A percentile compares a stretch with the other conserved stretches of the same genome.
These are phyloP conservation scores for Cataglyphis cursor DNA, from an alignment of 2,888 invertebrate genomes.

Conservation along the genomic window DNA sequence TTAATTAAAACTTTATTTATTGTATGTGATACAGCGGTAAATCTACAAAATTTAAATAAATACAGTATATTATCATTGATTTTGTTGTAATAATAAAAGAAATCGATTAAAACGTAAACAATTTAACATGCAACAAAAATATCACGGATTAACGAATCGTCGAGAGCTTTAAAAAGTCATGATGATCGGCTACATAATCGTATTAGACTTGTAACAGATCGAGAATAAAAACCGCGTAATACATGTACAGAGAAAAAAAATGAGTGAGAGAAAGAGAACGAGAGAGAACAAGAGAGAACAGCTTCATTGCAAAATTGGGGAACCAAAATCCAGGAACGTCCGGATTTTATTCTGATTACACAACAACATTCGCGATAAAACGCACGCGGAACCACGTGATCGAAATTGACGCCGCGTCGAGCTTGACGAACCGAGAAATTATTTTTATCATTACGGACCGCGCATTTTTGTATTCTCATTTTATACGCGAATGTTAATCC, in stretches of 20 bases:
- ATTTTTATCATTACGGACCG: conserved; percentile 11
- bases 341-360: conserved; percentile 32
- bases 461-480: background rate
- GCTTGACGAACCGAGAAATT: conserved; percentile 1
- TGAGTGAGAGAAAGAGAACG: background rate
- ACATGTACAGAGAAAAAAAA: conserved; percentile 2
- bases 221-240: conserved; percentile 1
- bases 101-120: background rate
- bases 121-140: conserved; percentile 13
- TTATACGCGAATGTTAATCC: conserved; percentile 7
- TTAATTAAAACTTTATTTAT: background rate
- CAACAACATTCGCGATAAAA: conserved; percentile 31
- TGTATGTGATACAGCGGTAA: background rate
- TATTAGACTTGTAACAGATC: conserved; percentile 5
- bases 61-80: background rate
- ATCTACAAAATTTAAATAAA: background rate
- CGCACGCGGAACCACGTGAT: conserved; percentile 14
- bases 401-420: conserved; percentile 26
- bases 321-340: conserved; percentile 15
- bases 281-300: background rate
- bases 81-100: background rate
- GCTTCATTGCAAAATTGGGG: conserved; percentile 5
- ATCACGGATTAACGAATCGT: background rate
- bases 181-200: conserved; percentile 18
- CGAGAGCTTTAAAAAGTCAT: conserved; percentile 15